These are phyloP conservation scores for Caretta caretta DNA, from an alignment of 2,113 vertebrate species.

Conservation along the genomic window DNA sequence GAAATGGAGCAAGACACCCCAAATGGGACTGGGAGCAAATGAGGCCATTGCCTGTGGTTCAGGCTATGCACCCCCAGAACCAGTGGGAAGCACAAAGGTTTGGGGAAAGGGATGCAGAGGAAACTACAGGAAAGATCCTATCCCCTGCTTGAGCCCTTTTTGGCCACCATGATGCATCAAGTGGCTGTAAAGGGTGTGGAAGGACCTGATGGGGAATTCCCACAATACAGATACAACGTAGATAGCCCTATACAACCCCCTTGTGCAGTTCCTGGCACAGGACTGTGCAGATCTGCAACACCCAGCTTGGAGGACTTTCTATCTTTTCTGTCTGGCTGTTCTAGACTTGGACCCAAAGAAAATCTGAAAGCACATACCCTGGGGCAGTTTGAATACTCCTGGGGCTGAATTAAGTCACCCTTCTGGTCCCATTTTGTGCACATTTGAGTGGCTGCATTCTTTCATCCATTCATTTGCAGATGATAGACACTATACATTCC, in stretches of 20 bases:
- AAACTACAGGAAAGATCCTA: neutral
- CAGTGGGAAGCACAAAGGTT: neutral
- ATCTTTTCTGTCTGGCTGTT: neutral
- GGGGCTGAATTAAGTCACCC: neutral
- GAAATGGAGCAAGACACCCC: no score
- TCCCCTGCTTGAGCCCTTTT: neutral
- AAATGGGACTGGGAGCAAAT: neutral
- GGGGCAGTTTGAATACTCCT: neutral
- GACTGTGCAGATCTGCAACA: neutral
- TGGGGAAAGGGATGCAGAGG: neutral
- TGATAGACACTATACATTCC: neutral
- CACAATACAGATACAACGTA: neutral
- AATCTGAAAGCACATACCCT: neutral
- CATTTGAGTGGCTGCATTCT: neutral
- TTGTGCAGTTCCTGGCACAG: neutral
- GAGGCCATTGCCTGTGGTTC: neutral
- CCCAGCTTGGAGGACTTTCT: neutral
- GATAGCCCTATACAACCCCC: neutral
- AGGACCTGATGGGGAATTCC: neutral
- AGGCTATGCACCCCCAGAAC: neutral
- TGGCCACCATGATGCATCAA: neutral
- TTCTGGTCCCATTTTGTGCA: neutral
- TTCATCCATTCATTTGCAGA: neutral
- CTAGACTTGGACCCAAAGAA: neutral
- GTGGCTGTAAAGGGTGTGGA: neutral